A percentile compares a stretch with the other conserved stretches of the same genome.
These are phyloP conservation scores for Drosophila parthenogenetica DNA, from an alignment of 2,888 invertebrate genomes.

Conservation along the genomic window DNA sequence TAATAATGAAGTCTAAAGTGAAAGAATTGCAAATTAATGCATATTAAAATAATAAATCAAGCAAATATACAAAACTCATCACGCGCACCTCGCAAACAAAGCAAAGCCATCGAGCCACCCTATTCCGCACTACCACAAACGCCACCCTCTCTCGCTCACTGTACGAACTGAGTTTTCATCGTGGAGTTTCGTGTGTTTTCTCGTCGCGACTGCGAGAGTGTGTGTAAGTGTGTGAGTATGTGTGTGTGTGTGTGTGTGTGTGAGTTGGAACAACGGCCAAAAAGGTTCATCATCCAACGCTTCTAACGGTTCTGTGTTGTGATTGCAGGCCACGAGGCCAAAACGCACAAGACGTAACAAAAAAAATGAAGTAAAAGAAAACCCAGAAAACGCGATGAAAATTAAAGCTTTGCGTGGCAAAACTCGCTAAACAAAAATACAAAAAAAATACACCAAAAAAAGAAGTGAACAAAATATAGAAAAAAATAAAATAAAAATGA, in stretches of 20 bases:
- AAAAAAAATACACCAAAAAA: conserved; percentile 10
- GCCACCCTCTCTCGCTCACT: not conserved
- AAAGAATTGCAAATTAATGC: conserved; percentile 49
- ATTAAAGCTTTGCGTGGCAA: conserved; percentile 80
- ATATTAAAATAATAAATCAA: conserved; percentile 1
- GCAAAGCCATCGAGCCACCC: conserved; percentile 15
- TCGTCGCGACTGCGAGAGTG: conserved; percentile 12
- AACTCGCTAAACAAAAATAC: conserved; percentile 68
- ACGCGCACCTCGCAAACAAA: conserved; percentile 53
- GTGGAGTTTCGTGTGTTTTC: conserved; percentile 15
- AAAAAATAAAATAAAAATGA: conserved; percentile 37
- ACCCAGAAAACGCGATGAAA: conserved; percentile 71
- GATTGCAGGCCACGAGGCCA: conserved; percentile 64
- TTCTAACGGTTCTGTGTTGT: conserved; percentile 43
- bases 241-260: conserved; percentile 15
- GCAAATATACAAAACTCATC: conserved; percentile 43
- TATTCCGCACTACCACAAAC: conserved; percentile 2
- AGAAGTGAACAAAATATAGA: conserved; percentile 27
- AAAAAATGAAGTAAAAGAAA: conserved; percentile 26
- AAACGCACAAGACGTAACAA: conserved; percentile 45
- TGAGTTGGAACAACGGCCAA: conserved; percentile 8
- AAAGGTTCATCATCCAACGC: conserved; percentile 26
- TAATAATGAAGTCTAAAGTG: conserved; percentile 36
- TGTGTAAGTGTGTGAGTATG: not conserved
- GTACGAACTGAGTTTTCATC: conserved; percentile 9